Evolutionary conservation across 2,888 invertebrate species (phyloP).

Genomic region (Tolmerus cingulatus): DNA sequence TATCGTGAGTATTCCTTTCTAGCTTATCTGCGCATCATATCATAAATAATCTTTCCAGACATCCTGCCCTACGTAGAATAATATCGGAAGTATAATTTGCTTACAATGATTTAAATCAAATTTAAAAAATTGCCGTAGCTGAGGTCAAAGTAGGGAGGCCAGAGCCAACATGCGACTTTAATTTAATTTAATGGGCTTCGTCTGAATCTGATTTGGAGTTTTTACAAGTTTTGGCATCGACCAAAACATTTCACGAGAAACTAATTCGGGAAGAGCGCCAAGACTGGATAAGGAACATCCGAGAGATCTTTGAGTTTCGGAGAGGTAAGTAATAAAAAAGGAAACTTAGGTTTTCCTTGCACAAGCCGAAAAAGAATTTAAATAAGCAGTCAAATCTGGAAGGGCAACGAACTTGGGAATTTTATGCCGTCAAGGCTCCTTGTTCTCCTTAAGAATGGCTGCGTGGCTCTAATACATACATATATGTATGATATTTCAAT

Average conservation of each 20-base stretch:
- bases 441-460: neutral
- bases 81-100: constrained; percentile 6
- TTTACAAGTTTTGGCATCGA: constrained; percentile 33
- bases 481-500: constrained; percentile 7
- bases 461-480: neutral
- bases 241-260: constrained; percentile 21
- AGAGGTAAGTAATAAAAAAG: neutral
- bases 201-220: constrained; percentile 28
- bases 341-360: neutral
- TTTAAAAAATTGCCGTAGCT: neutral
- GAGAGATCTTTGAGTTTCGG: neutral
- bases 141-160: neutral
- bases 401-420: constrained; percentile 4
- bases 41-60: constrained; percentile 16
- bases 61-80: neutral
- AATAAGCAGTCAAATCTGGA: neutral
- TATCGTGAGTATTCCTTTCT: neutral
- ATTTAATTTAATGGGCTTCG: constrained; percentile 35
- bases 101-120: constrained; percentile 20
- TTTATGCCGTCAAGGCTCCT: neutral
- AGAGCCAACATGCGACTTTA: neutral
- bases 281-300: neutral
- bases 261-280: constrained; percentile 25
- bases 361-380: neutral
- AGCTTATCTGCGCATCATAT: neutral